These are phyloP conservation scores for Heterochromis multidens DNA, from an alignment of 2,113 vertebrate species.

Conservation along the genomic window DNA sequence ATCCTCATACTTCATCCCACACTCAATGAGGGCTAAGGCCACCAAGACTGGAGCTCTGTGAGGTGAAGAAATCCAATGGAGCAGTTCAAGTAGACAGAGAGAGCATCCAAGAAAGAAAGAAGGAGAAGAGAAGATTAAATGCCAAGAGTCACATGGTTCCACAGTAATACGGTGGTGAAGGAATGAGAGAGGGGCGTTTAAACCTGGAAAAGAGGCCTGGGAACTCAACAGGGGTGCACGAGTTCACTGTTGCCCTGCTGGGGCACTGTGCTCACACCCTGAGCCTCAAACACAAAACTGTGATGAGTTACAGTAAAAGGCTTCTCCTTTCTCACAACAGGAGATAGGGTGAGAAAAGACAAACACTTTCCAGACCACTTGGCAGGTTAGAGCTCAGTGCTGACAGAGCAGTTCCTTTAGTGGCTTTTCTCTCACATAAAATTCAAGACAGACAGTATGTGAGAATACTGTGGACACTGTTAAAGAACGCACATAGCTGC, in stretches of 20 bases:
- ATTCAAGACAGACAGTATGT: not conserved
- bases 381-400: slow-evolving; percentile 8
- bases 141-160: slow-evolving; percentile 53
- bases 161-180: slow-evolving; percentile 29
- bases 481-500: not conserved
- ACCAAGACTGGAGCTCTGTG: slow-evolving; percentile 95
- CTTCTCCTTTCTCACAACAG: slow-evolving; percentile 45
- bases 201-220: slow-evolving; percentile 72
- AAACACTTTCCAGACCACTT: not conserved
- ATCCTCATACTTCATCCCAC: slow-evolving; percentile 99
- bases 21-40: slow-evolving; percentile 95
- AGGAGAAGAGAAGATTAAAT: slow-evolving; percentile 57
- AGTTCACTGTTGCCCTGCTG: slow-evolving; percentile 50
- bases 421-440: not conserved
- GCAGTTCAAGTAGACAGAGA: slow-evolving; percentile 22
- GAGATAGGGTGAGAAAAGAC: slow-evolving; percentile 12
- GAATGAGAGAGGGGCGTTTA: not conserved
- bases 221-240: slow-evolving; percentile 64
- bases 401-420: slow-evolving; percentile 27
- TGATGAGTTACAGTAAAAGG: slow-evolving; percentile 60
- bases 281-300: slow-evolving; percentile 10
- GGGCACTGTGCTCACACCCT: slow-evolving; percentile 15
- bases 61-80: slow-evolving; percentile 26
- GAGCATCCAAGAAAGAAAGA: slow-evolving; percentile 30
- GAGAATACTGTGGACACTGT: slow-evolving; percentile 6